Conservation (phyloP, 2,797 vertebrate species). For the Anisognathus igniventris region DNA sequence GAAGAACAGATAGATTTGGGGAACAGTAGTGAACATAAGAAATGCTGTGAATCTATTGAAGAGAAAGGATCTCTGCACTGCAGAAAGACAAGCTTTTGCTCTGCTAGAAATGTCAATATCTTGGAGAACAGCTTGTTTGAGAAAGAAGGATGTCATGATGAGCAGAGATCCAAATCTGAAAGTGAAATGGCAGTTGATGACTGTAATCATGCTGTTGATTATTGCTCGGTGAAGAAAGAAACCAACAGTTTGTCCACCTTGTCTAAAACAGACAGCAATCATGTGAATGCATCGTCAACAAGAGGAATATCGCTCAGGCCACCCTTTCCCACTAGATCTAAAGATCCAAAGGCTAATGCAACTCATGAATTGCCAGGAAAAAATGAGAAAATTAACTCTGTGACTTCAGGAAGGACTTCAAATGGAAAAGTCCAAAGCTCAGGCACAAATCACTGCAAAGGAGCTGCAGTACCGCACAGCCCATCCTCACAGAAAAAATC, state of each 20-base stretch:
- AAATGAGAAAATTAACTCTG: conserved; percentile 64
- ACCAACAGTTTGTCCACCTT: not conserved
- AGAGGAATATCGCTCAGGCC: conserved; percentile 65
- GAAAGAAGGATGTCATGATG: not conserved
- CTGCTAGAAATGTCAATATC: not conserved
- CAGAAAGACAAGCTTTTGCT: not conserved
- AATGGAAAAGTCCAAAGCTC: conserved; percentile 60
- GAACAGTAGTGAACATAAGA: not conserved
- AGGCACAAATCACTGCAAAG: conserved; percentile 60
- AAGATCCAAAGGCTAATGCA: conserved; percentile 59
- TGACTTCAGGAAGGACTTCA: conserved; percentile 44
- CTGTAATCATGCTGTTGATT: not conserved
- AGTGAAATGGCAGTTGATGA: not conserved
- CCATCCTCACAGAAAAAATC: conserved; percentile 52
- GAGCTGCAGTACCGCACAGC: not conserved
- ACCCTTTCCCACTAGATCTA: conserved; percentile 68
- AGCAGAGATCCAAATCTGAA: conserved; percentile 8
- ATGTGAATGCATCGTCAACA: not conserved
- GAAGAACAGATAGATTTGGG: not conserved
- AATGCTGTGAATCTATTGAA: not conserved
- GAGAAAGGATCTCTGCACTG: not conserved
- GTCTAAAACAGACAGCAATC: conserved; percentile 32
- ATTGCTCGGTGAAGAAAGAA: conserved; percentile 18
- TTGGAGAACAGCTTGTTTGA: conserved; percentile 8
- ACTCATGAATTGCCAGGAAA: conserved; percentile 50